Base-by-base conservation (phyloP, 2,888 invertebrate species). In the Boloria euphrosyne region DNA sequence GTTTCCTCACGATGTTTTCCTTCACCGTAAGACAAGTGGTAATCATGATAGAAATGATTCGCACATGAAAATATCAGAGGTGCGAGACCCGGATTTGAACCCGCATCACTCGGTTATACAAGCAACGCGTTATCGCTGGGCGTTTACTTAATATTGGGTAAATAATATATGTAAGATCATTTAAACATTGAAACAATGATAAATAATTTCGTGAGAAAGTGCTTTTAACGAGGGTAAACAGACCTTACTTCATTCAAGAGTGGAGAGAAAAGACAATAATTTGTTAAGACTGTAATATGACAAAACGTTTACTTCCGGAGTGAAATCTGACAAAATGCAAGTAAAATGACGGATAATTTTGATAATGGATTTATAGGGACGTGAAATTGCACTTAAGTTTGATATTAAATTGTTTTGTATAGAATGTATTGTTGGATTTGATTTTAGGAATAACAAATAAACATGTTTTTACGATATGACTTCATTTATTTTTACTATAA, bases 271-370 rank as follows among this genome's bases (percentile, higher is more conserved):
- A 54, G n/a, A 62, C 55, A 54, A 66, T 50, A 46, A 58, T 16
- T 47, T 58, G 47, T 58, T 27, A 22, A 6, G 17, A 47, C 27
- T 58, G 31, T 13, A 27, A 17, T 47, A 27, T 53, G 31, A 65
- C 59, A 49, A 49, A 65, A 43, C 65, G 43, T 54, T 65, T 54
- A 49, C 60, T 59, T 53, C 18, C 52, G 63, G 73, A 65, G 22
- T n/a, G 44, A 77, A 75, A 76, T 75, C 82, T 77, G 79, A 76
- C 78, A 76, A 80, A 82, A 78, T 73, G 73, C 73, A 70, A 81
- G 82, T 83, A 81, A 84, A 81, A 81, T 78, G 80, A 82, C 83
- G 69, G 64, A 73, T 69, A 72, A 69, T 69, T 70, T 63, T 69
- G 52, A 59, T 68, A 66, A 70, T 68, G 69, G 69, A 63, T 63